Conservation (phyloP, 2,797 vertebrate genomes). For the Eulemur mongoz region DNA sequence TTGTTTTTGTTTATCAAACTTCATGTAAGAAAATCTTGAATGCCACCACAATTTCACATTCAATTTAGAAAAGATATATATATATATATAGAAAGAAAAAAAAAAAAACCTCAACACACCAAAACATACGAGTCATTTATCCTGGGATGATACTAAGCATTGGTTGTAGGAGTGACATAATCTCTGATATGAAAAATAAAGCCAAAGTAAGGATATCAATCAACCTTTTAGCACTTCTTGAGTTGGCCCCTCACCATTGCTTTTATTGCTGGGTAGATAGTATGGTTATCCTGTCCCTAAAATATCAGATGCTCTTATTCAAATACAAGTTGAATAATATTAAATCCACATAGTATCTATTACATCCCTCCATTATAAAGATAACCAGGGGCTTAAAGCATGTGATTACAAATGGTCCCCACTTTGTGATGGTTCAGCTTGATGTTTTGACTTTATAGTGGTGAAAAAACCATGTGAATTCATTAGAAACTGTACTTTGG, state of each 20-base stretch:
- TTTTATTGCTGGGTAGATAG: not conserved
- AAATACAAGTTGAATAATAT: not conserved
- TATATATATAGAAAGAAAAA: too few relatives aligned
- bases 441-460: not conserved
- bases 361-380: not conserved
- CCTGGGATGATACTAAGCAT: not conserved
- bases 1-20: not conserved
- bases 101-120: not conserved
- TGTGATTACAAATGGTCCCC: not conserved
- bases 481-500: not conserved
- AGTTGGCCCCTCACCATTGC: not conserved
- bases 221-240: not conserved
- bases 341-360: not conserved
- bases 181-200: not conserved
- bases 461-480: too few relatives aligned
- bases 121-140: not conserved
- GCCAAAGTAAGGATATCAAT: not conserved
- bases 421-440: not conserved
- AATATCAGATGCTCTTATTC: not conserved
- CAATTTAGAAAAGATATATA: slow-evolving; percentile 1
- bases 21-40: not conserved
- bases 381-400: not conserved
- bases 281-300: not conserved
- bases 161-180: not conserved
- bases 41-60: slow-evolving; percentile 43